Percentiles rank a stretch among this genome's conserved stretches.
These are phyloP conservation scores for Sandelia bainsii DNA, from an alignment of 2,797 vertebrate species.

Conservation along the genomic window DNA sequence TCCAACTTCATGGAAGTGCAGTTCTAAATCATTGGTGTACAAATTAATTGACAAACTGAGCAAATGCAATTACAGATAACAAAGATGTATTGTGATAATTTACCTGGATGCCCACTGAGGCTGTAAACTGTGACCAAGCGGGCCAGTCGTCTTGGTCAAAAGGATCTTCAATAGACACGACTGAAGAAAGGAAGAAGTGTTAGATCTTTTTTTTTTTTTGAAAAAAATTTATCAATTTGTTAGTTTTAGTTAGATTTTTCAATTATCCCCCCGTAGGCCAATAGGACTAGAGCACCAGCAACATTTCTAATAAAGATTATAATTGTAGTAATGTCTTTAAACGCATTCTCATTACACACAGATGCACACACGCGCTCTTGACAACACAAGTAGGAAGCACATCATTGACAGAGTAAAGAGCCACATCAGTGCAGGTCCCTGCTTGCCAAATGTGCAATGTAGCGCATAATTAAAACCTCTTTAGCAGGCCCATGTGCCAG, in stretches of 20 bases:
- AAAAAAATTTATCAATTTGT: background rate
- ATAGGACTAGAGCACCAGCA: constrained; percentile 1
- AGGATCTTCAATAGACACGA: constrained; percentile 95
- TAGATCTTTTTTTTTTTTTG: background rate
- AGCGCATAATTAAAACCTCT: constrained; percentile 72
- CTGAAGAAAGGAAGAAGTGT: constrained; percentile 66
- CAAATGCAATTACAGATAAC: background rate
- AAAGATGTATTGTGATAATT: constrained; percentile 5
- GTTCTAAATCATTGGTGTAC: background rate
- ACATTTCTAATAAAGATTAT: constrained; percentile 22
- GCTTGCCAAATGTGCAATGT: constrained; percentile 62
- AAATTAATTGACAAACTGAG: background rate
- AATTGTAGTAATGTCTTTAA: constrained; percentile 39
- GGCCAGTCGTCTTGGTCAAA: constrained; percentile 97
- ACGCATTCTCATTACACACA: constrained; percentile 43
- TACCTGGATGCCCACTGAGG: constrained; percentile 91
- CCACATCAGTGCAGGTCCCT: constrained; percentile 46
- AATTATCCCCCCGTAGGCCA: constrained; percentile 8
- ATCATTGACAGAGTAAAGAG: constrained; percentile 64
- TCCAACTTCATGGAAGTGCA: background rate
- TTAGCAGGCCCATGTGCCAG: constrained; percentile 51
- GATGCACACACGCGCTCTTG: constrained; percentile 14
- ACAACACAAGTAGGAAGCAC: constrained; percentile 38
- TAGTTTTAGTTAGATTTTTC: background rate
- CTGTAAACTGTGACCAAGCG: constrained; percentile 92